phyloP scores from a whole-genome alignment of 2,888 invertebrate genomes.

The Leucozona laternaria region DNA sequence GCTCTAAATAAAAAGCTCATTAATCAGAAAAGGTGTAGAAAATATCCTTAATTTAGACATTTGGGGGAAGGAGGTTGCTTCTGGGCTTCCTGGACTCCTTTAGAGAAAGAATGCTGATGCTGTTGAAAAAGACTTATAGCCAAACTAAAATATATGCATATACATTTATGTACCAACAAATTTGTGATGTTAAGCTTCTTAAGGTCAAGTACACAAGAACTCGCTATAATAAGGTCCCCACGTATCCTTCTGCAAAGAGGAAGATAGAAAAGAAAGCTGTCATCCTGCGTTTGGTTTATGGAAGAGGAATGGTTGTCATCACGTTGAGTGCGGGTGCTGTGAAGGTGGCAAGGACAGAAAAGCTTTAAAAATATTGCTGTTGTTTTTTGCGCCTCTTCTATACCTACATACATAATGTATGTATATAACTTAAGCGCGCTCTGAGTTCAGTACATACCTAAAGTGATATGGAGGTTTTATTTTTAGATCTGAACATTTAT shows the following conservation, averaged over 20 bases:
- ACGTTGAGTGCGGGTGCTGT: background rate
- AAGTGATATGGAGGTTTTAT: slow-evolving; percentile 26
- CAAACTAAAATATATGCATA: background rate
- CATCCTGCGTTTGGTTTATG: background rate
- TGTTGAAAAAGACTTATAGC: slow-evolving; percentile 39
- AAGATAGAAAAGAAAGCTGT: background rate
- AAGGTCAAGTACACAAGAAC: slow-evolving; percentile 59
- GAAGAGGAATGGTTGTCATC: background rate
- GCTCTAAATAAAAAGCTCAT: slow-evolving; percentile 36
- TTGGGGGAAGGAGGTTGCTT: slow-evolving; percentile 16
- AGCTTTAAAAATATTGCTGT: slow-evolving; percentile 32
- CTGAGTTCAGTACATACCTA: background rate
- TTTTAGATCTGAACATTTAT: slow-evolving; percentile 51
- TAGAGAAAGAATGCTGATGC: slow-evolving; percentile 10
- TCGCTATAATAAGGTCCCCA: background rate
- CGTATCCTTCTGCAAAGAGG: background rate
- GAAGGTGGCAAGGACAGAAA: slow-evolving; percentile 13
- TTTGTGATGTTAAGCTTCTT: slow-evolving; percentile 55
- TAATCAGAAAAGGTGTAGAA: slow-evolving; percentile 14
- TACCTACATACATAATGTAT: background rate
- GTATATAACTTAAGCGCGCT: background rate
- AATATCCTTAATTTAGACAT: slow-evolving; percentile 11
- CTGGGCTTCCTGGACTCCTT: slow-evolving; percentile 34
- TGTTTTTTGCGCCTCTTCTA: slow-evolving; percentile 30
- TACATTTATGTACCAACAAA: slow-evolving; percentile 8